These are phyloP conservation scores for Coregonus sp. DNA, from an alignment of 2,797 vertebrate species.

Conservation along the genomic window DNA sequence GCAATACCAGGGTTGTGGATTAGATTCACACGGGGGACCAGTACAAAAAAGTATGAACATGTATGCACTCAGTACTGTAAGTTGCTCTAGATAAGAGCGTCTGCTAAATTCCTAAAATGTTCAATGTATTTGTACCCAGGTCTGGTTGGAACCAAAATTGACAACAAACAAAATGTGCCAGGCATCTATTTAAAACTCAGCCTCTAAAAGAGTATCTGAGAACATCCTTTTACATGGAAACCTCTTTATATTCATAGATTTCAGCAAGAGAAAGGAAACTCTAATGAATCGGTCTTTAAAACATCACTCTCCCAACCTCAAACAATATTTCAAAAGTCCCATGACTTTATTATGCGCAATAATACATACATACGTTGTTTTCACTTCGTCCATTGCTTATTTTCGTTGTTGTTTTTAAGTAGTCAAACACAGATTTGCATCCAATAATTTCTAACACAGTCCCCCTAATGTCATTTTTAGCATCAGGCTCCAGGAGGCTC, in stretches of 20 bases:
- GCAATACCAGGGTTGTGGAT: no score
- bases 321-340: slow-evolving; percentile 27
- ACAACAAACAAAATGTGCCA: neutral
- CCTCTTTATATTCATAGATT: slow-evolving; percentile 26
- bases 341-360: neutral
- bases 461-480: slow-evolving; percentile 41
- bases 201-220: slow-evolving; percentile 14
- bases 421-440: slow-evolving; percentile 9
- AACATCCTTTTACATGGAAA: slow-evolving; percentile 25
- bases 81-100: no score
- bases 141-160: slow-evolving; percentile 2
- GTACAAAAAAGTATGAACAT: no score
- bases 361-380: slow-evolving; percentile 11
- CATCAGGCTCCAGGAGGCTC: slow-evolving; percentile 18
- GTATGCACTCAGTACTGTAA: no score
- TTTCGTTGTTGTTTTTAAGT: slow-evolving; percentile 24
- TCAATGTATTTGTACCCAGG: neutral
- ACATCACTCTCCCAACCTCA: slow-evolving; percentile 20
- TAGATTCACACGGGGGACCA: no score
- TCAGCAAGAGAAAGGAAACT: slow-evolving; percentile 25
- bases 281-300: slow-evolving; percentile 29
- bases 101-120: no score
- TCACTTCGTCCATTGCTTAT: slow-evolving; percentile 39
- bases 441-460: slow-evolving; percentile 44
- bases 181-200: slow-evolving; percentile 18